These are phyloP conservation scores for Drosophila mettleri DNA, from an alignment of 2,888 invertebrate genomes.

Conservation along the genomic window DNA sequence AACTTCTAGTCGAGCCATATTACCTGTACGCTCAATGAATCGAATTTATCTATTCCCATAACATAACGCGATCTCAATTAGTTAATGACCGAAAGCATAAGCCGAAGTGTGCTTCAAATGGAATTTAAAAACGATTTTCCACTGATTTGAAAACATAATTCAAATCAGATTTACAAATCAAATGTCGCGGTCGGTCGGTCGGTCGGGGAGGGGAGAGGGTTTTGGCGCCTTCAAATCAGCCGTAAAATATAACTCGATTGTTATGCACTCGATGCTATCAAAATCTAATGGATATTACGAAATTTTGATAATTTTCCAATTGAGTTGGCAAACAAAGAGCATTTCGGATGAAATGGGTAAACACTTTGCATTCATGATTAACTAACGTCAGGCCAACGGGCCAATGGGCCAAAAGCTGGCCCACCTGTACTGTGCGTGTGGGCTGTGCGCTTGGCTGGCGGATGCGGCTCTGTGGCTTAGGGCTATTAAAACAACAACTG, in stretches of 20 bases:
- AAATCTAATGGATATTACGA: conserved; percentile 1
- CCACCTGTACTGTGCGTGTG: background rate
- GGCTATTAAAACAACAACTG: conserved; percentile 51
- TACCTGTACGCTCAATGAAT: too few relatives aligned
- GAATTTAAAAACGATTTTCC: background rate
- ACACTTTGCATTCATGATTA: conserved; percentile 22
- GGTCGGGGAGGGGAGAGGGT: background rate
- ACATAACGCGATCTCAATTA: background rate
- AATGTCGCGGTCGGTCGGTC: background rate
- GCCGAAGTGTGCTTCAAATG: background rate
- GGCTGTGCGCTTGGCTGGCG: too few relatives aligned
- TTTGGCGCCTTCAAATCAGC: background rate
- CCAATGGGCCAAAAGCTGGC: background rate
- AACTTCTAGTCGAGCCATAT: too few relatives aligned
- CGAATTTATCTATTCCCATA: background rate
- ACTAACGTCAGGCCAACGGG: conserved; percentile 13
- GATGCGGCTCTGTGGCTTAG: conserved; percentile 17
- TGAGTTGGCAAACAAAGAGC: conserved; percentile 12
- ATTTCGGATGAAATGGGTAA: conserved; percentile 3
- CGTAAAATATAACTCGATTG: conserved; percentile 7
- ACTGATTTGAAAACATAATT: background rate
- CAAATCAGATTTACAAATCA: conserved; percentile 6
- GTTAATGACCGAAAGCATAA: background rate
- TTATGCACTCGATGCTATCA: background rate
- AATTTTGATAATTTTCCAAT: conserved; percentile 10